Conservation (phyloP, 1,140 invertebrate species). For the Cepaea nemoralis region DNA sequence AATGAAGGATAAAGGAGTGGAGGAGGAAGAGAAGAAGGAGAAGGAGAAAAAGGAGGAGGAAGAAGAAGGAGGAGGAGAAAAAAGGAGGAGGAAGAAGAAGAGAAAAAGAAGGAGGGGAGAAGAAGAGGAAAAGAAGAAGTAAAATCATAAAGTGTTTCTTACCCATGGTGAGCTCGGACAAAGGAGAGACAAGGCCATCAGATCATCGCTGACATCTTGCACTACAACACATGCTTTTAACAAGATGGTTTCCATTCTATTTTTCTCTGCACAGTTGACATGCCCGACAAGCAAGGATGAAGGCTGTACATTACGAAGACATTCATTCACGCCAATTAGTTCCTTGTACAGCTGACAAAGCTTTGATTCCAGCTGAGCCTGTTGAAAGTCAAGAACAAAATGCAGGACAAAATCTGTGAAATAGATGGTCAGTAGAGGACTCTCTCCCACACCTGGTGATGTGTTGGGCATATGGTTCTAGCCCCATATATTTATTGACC, state of each 20-base stretch:
- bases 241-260: slow-evolving; percentile 47
- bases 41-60: too few relatives aligned
- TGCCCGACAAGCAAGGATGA: slow-evolving; percentile 35
- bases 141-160: too few relatives aligned
- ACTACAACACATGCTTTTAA: slow-evolving; percentile 56
- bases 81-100: too few relatives aligned
- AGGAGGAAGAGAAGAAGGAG: too few relatives aligned
- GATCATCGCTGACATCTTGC: slow-evolving; percentile 55
- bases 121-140: too few relatives aligned
- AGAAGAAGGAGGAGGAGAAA: too few relatives aligned
- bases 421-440: too few relatives aligned
- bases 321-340: slow-evolving; percentile 50
- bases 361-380: slow-evolving; percentile 63
- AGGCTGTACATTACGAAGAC: slow-evolving; percentile 39
- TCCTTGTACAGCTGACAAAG: slow-evolving; percentile 56
- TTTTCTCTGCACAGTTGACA: slow-evolving; percentile 50
- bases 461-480: too few relatives aligned
- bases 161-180: slow-evolving; percentile 65
- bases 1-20: too few relatives aligned
- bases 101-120: too few relatives aligned
- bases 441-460: too few relatives aligned
- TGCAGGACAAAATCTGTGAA: neutral
- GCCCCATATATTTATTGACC: too few relatives aligned
- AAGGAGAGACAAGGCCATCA: slow-evolving; percentile 59
- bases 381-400: neutral